Evolutionary conservation across 2,797 vertebrate species (phyloP).

Genomic region (Scleropages formosus): DNA sequence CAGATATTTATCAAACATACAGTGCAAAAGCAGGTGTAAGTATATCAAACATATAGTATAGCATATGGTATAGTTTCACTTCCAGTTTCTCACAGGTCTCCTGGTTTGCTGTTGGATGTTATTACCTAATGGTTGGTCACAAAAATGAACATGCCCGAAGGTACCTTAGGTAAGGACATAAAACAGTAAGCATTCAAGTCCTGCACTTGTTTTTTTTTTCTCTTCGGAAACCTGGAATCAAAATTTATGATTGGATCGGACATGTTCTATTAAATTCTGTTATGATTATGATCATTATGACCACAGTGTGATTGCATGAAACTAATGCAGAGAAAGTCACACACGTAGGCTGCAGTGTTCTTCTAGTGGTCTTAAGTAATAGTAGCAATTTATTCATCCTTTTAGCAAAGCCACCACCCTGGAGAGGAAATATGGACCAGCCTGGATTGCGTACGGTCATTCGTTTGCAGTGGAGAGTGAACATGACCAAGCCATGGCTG

Average conservation of each 20-base stretch:
- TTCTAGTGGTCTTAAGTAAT: not conserved
- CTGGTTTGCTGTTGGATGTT: slow-evolving; percentile 98
- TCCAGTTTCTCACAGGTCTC: slow-evolving; percentile 63
- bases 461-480: slow-evolving; percentile 98
- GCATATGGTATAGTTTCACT: too few relatives aligned
- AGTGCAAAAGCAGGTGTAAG: too few relatives aligned
- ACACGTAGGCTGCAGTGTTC: not conserved
- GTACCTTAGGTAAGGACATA: slow-evolving; percentile 82
- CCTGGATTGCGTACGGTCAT: slow-evolving; percentile 96
- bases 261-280: not conserved
- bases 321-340: not conserved
- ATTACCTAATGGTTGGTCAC: slow-evolving; percentile 98
- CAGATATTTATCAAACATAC: too few relatives aligned
- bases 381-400: slow-evolving; percentile 29
- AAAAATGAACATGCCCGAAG: slow-evolving; percentile 96
- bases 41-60: too few relatives aligned
- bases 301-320: not conserved
- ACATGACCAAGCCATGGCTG: slow-evolving; percentile 98
- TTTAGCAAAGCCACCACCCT: slow-evolving; percentile 93
- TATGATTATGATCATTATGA: not conserved
- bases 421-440: slow-evolving; percentile 93
- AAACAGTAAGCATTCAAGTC: not conserved
- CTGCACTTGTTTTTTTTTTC: not conserved
- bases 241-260: too few relatives aligned
- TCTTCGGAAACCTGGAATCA: not conserved